phyloP scores from a whole-genome alignment of 2,888 invertebrate species.

The Himalopsyche anomala region DNA sequence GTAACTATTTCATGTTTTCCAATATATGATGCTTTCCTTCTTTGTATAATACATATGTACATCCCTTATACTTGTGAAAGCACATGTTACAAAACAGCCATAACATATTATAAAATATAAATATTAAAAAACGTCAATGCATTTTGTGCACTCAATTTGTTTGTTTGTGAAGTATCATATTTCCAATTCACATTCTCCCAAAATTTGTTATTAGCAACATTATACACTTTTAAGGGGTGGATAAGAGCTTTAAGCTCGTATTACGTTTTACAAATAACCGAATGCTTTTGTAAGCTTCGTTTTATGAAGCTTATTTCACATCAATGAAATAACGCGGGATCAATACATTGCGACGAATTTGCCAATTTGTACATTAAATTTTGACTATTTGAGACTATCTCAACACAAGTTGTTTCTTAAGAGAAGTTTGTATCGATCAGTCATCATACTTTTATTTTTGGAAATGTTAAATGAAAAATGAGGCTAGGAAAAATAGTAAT shows the following conservation, averaged over 20 bases:
- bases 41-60: too few species aligned
- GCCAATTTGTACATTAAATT: neutral
- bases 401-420: too few species aligned
- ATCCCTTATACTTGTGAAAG: too few species aligned
- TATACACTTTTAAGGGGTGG: neutral
- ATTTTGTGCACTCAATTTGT: neutral
- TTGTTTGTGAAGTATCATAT: neutral
- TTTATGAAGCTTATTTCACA: neutral
- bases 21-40: too few species aligned
- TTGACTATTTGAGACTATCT: too few species aligned
- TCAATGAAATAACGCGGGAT: neutral
- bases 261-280: conserved; percentile 20
- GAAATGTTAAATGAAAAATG: too few species aligned
- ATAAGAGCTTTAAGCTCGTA: conserved; percentile 12
- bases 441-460: too few species aligned
- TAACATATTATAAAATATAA: neutral
- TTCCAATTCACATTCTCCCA: neutral
- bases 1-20: too few species aligned
- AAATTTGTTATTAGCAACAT: conserved; percentile 34
- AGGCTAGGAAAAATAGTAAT: too few species aligned
- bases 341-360: neutral
- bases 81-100: too few species aligned
- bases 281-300: neutral
- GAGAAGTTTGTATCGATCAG: too few species aligned
- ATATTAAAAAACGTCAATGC: neutral